A percentile compares a stretch with the other conserved stretches of the same genome.
Evolutionary conservation across 1,140 invertebrate genomes (phyloP).

Genomic region (Apis cerana): DNA sequence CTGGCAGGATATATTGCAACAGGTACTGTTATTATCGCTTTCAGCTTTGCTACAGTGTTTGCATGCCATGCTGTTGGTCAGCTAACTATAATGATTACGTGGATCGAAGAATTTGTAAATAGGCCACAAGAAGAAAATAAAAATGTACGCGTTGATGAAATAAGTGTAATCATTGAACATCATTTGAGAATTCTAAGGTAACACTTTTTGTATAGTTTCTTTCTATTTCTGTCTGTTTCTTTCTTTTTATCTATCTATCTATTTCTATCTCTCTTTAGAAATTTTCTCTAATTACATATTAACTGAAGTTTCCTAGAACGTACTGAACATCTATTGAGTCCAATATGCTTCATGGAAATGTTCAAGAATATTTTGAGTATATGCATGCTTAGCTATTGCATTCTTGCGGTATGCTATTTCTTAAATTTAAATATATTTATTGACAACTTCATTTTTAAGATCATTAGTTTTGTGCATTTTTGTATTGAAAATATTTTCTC

Average conservation of each 20-base stretch:
- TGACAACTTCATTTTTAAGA: too few species aligned
- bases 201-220: too few species aligned
- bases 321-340: slow-evolving; percentile 56
- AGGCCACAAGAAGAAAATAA: neutral
- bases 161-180: slow-evolving; percentile 50
- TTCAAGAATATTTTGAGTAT: slow-evolving; percentile 60
- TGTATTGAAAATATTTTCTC: neutral
- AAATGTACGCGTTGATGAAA: neutral
- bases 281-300: neutral
- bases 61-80: slow-evolving; percentile 52
- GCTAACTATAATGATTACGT: slow-evolving; percentile 29
- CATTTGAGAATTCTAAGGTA: slow-evolving; percentile 33
- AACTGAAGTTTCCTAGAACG: slow-evolving; percentile 56
- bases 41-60: slow-evolving; percentile 45
- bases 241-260: too few species aligned
- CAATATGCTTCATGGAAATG: slow-evolving; percentile 63
- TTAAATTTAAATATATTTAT: too few species aligned
- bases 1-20: slow-evolving; percentile 26
- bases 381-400: slow-evolving; percentile 66
- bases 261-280: neutral
- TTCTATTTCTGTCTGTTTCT: too few species aligned
- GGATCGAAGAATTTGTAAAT: slow-evolving; percentile 32
- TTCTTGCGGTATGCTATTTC: slow-evolving; percentile 53
- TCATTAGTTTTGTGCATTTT: too few species aligned
- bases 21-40: neutral